Conservation (phyloP, 1,140 invertebrate species). For the Matsumurasca onukii region DNA sequence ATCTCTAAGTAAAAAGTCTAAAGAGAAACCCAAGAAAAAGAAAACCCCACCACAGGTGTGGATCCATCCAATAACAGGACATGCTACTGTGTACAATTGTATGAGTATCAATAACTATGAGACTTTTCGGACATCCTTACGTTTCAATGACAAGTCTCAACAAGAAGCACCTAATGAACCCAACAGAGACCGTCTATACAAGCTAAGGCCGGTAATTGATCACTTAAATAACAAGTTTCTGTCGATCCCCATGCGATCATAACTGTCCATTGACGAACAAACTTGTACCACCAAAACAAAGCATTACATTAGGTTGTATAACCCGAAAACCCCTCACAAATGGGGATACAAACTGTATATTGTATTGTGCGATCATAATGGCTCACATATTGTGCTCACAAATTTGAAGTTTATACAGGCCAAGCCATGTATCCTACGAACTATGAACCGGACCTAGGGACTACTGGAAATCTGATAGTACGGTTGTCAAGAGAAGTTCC, state of each 20-base stretch:
- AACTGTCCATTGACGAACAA: slow-evolving; percentile 45
- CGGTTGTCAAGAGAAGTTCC: slow-evolving; percentile 30
- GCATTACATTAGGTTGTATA: slow-evolving; percentile 44
- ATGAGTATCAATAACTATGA: neutral
- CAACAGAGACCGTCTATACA: neutral
- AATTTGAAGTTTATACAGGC: slow-evolving; percentile 43
- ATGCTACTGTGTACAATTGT: neutral
- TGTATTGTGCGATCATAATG: slow-evolving; percentile 32
- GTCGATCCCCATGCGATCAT: slow-evolving; percentile 41
- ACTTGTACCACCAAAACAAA: slow-evolving; percentile 44
- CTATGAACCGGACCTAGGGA: slow-evolving; percentile 40
- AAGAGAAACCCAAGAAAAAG: no score
- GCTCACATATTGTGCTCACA: slow-evolving; percentile 43
- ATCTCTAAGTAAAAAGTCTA: no score
- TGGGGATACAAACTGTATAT: slow-evolving; percentile 45
- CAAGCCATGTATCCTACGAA: slow-evolving; percentile 33
- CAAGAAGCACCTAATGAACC: neutral
- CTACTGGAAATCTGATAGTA: slow-evolving; percentile 40
- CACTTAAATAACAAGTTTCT: neutral
- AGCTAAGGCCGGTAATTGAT: neutral
- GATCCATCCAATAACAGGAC: no score
- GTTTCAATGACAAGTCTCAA: neutral
- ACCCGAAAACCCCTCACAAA: slow-evolving; percentile 46
- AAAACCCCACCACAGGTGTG: no score
- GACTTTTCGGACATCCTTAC: neutral